Conservation (phyloP, 2,113 vertebrate genomes). For the Entelurus aequoreus region DNA sequence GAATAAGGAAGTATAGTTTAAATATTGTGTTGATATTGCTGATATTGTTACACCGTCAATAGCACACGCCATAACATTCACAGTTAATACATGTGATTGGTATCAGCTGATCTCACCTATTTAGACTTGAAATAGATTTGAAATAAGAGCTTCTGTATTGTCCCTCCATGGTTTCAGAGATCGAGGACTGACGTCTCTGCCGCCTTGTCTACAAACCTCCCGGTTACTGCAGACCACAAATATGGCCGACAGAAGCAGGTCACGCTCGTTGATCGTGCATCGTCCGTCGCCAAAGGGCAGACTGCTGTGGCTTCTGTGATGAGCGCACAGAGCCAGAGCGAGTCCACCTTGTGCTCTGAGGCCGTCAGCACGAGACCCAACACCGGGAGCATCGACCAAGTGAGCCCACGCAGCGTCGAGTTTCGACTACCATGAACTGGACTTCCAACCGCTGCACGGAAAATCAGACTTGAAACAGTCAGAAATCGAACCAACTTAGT, state of each 20-base stretch:
- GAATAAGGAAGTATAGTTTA: too few relatives aligned
- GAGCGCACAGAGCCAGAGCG: neutral
- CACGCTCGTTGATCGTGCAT: neutral
- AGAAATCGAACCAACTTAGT: too few relatives aligned
- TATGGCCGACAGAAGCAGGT: neutral
- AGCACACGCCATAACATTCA: too few relatives aligned
- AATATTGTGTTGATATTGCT: too few relatives aligned
- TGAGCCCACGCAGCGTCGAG: too few relatives aligned
- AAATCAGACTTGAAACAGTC: too few relatives aligned
- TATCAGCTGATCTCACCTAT: neutral
- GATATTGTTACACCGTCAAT: too few relatives aligned
- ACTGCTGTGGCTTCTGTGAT: neutral
- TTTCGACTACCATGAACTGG: too few relatives aligned
- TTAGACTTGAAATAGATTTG: neutral
- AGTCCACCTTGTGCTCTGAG: neutral
- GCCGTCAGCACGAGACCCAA: neutral
- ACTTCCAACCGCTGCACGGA: too few relatives aligned
- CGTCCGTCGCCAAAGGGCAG: neutral
- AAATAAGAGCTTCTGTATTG: neutral
- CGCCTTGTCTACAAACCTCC: neutral
- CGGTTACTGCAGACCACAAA: neutral
- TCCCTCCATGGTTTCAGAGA: slow-evolving; percentile 17
- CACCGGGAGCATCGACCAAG: neutral
- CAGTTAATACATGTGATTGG: too few relatives aligned
- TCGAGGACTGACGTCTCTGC: neutral